Conservation (phyloP, 2,797 vertebrate species). For the Tinamus major region DNA sequence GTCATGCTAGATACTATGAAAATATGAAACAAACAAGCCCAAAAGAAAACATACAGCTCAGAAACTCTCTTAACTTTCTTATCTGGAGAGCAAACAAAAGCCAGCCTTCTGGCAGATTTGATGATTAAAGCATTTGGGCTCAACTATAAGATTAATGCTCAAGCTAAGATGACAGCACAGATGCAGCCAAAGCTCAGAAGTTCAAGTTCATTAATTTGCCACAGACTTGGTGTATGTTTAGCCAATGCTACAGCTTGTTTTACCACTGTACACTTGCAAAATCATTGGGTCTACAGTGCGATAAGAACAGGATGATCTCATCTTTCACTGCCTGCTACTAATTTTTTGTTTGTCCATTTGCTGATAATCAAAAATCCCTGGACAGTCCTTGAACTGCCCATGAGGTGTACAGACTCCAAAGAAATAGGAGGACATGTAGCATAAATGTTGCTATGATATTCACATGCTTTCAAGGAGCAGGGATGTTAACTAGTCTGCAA, state of each 20-base stretch:
- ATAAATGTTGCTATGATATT: background rate
- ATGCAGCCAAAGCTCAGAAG: background rate
- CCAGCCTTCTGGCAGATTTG: background rate
- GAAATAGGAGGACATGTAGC: background rate
- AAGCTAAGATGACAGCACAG: background rate
- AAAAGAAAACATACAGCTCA: background rate
- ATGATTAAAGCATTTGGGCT: background rate
- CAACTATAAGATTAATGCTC: background rate
- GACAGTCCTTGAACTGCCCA: background rate
- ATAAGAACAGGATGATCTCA: background rate
- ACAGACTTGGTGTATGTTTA: background rate
- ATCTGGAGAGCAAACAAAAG: background rate
- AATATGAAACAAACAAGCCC: background rate
- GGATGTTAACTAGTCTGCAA: background rate
- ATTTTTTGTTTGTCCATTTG: background rate
- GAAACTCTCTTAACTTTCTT: background rate
- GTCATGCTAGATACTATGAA: background rate
- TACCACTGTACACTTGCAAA: accelerated
- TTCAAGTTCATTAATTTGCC: background rate
- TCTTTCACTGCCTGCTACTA: background rate
- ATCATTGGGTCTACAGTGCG: background rate
- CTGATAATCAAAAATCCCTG: background rate
- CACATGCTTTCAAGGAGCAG: background rate
- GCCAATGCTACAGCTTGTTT: background rate
- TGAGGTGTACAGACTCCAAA: background rate